Evolutionary conservation across 2,888 invertebrate genomes (phyloP).

Genomic region (Drosophila paramelanica): DNA sequence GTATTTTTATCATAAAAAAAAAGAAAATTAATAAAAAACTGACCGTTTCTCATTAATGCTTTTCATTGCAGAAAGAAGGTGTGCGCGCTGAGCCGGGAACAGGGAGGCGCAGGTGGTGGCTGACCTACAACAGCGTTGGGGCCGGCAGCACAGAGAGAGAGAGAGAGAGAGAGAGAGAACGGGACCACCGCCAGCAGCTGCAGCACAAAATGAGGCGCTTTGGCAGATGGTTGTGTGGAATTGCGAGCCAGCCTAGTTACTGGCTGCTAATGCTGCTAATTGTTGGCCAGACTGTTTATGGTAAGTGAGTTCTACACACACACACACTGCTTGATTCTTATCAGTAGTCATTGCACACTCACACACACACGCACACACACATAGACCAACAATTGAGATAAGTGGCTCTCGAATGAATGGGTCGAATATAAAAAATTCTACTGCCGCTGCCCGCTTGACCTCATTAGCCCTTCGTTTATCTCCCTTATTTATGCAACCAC

Average conservation of each 20-base stretch:
- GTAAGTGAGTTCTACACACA: conserved; percentile 52
- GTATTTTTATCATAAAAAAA: neutral
- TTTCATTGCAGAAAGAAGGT: conserved; percentile 19
- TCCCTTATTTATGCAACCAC: conserved; percentile 64
- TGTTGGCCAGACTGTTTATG: conserved; percentile 73
- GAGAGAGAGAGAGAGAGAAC: conserved; percentile 21
- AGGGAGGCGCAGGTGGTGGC: neutral
- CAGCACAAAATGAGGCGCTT: conserved; percentile 39
- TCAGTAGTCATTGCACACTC: conserved; percentile 35
- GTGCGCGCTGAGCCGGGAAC: conserved; percentile 1
- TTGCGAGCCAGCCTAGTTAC: conserved; percentile 40
- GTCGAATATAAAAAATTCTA: conserved; percentile 50
- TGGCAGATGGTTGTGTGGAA: conserved; percentile 38
- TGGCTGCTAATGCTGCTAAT: conserved; percentile 74
- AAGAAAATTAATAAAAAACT: neutral
- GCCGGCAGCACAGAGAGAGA: conserved; percentile 22
- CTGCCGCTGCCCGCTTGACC: conserved; percentile 62
- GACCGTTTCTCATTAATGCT: conserved; percentile 8
- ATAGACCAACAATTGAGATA: conserved; percentile 52
- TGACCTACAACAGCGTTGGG: neutral
- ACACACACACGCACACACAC: conserved; percentile 17
- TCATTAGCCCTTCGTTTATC: conserved; percentile 71
- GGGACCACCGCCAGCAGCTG: conserved; percentile 17
- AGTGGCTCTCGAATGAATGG: conserved; percentile 55
- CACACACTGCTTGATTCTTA: conserved; percentile 27